Evolutionary conservation across 2,113 vertebrate genomes (phyloP).

Genomic region (Madoqua kirkii): DNA sequence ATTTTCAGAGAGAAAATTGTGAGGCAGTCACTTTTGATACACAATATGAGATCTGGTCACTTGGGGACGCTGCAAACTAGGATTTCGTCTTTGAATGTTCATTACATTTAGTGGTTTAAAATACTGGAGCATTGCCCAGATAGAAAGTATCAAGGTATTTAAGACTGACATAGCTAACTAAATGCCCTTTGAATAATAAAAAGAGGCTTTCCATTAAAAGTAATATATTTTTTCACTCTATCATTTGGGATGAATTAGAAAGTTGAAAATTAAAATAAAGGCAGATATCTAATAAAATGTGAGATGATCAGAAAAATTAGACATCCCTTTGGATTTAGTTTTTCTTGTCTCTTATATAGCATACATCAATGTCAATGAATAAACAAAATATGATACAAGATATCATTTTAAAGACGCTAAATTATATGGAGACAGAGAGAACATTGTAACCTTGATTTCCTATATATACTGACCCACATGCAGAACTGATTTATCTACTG

Average conservation of each 20-base stretch:
- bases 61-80: background rate
- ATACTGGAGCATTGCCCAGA: conserved; percentile 63
- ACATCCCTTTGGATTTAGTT: background rate
- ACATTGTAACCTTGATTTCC: background rate
- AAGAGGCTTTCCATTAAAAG: conserved; percentile 54
- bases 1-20: background rate
- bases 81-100: conserved; percentile 60
- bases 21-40: background rate
- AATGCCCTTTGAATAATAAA: conserved; percentile 57
- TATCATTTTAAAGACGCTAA: background rate
- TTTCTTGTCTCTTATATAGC: background rate
- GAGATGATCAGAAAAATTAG: background rate
- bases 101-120: conserved; percentile 67
- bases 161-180: conserved; percentile 62
- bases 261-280: conserved; percentile 19
- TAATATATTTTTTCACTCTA: conserved; percentile 47
- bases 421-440: background rate
- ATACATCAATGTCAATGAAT: background rate
- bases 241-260: conserved; percentile 57
- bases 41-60: background rate
- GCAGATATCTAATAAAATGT: conserved; percentile 36
- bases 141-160: conserved; percentile 62
- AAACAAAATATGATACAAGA: background rate
- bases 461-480: background rate
- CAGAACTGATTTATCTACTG: background rate